A percentile compares a stretch with the other conserved stretches of the same genome.
These are phyloP conservation scores for Terrapene triunguis DNA, from an alignment of 2,113 vertebrate genomes.

Conservation along the genomic window DNA sequence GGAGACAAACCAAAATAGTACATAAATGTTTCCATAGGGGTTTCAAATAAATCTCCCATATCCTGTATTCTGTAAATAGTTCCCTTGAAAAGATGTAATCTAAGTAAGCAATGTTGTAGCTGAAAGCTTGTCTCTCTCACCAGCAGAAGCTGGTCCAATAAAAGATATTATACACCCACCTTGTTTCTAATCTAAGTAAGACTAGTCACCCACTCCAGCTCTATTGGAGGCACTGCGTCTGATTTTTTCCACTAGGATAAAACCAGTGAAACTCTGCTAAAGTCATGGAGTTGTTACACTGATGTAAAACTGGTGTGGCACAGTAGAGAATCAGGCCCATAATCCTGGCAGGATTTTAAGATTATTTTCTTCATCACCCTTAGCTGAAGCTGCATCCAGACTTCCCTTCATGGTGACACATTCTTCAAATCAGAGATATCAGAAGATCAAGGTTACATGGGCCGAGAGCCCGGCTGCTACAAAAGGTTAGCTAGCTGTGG, in stretches of 20 bases:
- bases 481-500: neutral
- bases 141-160: neutral
- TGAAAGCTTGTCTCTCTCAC: neutral
- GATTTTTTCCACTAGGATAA: neutral
- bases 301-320: neutral
- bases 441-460: neutral
- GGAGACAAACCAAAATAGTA: neutral
- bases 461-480: neutral
- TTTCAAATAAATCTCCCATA: conserved; percentile 25
- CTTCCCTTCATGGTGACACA: neutral
- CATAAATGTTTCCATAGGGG: conserved; percentile 43
- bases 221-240: neutral
- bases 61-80: conserved; percentile 4
- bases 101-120: neutral
- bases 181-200: neutral
- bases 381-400: neutral
- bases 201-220: neutral
- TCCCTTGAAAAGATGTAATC: conserved; percentile 7
- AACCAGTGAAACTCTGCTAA: neutral
- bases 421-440: neutral
- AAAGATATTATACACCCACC: neutral
- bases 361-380: neutral
- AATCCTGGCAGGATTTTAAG: neutral
- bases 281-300: neutral
- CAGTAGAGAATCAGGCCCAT: neutral